phyloP scores from a whole-genome alignment of 2,113 vertebrate genomes.

The Eubucco bourcierii region DNA sequence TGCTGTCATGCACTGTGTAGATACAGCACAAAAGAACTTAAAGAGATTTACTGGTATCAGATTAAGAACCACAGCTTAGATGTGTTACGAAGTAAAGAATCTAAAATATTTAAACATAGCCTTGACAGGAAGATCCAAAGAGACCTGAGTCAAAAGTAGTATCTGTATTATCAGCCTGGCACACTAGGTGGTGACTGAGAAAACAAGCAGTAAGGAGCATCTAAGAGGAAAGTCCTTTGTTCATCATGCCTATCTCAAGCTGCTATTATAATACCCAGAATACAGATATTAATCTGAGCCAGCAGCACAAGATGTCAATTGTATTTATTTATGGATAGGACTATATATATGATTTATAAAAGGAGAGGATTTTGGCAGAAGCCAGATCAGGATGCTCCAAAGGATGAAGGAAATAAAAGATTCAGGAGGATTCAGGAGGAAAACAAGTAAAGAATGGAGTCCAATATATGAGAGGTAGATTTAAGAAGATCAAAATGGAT shows the following conservation, averaged over 20 bases:
- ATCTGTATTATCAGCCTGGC: background rate
- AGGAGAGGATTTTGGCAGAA: background rate
- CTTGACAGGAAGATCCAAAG: background rate
- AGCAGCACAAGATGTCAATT: background rate
- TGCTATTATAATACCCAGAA: background rate
- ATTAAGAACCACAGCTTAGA: background rate
- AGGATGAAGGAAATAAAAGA: background rate
- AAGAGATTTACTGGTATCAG: background rate
- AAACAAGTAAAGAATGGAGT: background rate
- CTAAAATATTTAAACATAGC: background rate
- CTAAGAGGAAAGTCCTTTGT: background rate
- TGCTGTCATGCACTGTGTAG: background rate
- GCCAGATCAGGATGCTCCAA: background rate
- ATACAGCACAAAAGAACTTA: background rate
- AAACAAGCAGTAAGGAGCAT: background rate
- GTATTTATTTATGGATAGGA: background rate
- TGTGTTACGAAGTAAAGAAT: background rate
- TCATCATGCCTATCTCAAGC: background rate
- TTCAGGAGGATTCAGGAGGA: background rate
- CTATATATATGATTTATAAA: background rate
- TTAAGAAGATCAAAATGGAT: background rate
- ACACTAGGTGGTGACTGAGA: background rate
- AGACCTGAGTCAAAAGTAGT: background rate
- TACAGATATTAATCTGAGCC: background rate
- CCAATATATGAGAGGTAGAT: background rate